Base-by-base conservation (phyloP, 2,888 invertebrate genomes). In the Timema cristinae region DNA sequence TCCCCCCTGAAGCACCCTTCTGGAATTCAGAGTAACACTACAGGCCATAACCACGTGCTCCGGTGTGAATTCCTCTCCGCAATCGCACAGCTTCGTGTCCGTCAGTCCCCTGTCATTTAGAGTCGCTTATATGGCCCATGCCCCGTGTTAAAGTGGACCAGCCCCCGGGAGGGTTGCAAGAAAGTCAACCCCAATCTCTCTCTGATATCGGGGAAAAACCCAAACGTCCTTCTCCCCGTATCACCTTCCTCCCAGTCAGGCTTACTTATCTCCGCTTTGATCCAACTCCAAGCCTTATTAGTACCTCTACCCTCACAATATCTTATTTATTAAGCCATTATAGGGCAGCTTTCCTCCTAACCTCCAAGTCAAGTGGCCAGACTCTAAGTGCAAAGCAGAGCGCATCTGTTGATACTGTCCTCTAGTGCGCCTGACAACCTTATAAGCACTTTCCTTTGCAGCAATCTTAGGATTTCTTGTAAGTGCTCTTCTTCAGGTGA, bases 371-470 rank as follows among this genome's bases (percentile, higher is more conserved):
- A 32, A 32, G 32, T 32, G 32, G 32, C 32, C 32, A 32, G 4
- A 32, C 32, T 32, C 32, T 4, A 4, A 32, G 32, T 32, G 32
- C 32, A 32, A 32, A n/a, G n/a, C 32, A 4, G 2, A 32, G 32
- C 1, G 59, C 7, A 59, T 59, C 59, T 16, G 59, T 59, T 11
- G 59, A 16, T 15, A 11, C 11, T 7, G 59, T 59, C 7, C 15
- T 16, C 1, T 16, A 59, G n/a, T 15, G 59, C 59, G 7, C 59
- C 59, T 7, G 59, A 8, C 1, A 59, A n/a, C 13, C 54, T 11
- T n/a, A 54, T n/a, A 13, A 54, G 54, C n/a, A 54, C n/a, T n/a
- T 54, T 54, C n/a, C 54, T 11, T 54, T 54, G 54, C n/a, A 54
- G n/a, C 2, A 4, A n/a, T 11, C n/a, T 54, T 13, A 54, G 13